A percentile compares a stretch with the other conserved stretches of the same genome.
phyloP scores from a whole-genome alignment of 1,140 invertebrate species.

The Monochamus saltuarius region DNA sequence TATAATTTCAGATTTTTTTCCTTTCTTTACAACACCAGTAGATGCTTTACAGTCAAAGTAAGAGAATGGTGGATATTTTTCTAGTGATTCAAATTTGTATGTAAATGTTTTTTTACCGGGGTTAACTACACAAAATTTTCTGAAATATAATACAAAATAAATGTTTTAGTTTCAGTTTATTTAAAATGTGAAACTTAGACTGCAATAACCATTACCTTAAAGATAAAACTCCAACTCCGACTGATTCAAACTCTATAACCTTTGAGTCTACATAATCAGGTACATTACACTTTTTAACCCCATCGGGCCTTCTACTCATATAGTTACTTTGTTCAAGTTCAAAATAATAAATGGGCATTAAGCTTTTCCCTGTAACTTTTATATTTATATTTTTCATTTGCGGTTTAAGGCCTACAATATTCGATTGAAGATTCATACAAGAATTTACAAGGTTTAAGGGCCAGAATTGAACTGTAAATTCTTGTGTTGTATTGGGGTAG shows the following conservation, averaged over 20 bases:
- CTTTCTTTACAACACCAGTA: conserved; percentile 46
- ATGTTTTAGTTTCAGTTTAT: background rate
- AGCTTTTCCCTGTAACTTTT: conserved; percentile 38
- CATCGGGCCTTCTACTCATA: conserved; percentile 22
- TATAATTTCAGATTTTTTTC: conserved; percentile 42
- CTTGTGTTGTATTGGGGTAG: conserved; percentile 11
- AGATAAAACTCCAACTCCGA: conserved; percentile 44
- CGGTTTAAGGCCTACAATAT: conserved; percentile 29
- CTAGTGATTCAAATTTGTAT: conserved; percentile 47
- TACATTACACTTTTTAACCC: conserved; percentile 20
- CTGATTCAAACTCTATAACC: conserved; percentile 51
- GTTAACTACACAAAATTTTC: conserved; percentile 31
- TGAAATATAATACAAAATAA: background rate
- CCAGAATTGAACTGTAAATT: conserved; percentile 34
- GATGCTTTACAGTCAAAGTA: conserved; percentile 49
- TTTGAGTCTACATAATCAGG: conserved; percentile 30
- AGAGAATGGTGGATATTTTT: conserved; percentile 29
- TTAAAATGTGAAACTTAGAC: conserved; percentile 1
- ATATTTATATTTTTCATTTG: conserved; percentile 24
- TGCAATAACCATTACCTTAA: conserved; percentile 27
- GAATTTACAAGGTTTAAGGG: conserved; percentile 32
- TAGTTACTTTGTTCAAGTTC: conserved; percentile 45
- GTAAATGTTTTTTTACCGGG: conserved; percentile 50
- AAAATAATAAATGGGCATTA: conserved; percentile 54
- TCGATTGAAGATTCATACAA: conserved; percentile 18